phyloP scores from a whole-genome alignment of 2,113 vertebrate species.

The Meriones unguiculatus region DNA sequence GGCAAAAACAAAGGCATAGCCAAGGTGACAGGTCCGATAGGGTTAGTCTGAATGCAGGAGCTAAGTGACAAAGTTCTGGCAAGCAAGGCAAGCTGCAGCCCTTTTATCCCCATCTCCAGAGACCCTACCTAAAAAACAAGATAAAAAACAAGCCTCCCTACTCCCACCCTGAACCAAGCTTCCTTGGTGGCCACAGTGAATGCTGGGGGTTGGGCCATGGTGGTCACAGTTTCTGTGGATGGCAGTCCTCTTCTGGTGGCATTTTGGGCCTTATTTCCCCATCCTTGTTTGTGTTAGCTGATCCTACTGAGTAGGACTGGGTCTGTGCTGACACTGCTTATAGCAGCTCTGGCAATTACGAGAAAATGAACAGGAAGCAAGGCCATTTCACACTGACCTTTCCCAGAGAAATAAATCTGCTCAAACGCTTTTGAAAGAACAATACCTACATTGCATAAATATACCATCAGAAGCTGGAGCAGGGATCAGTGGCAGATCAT shows the following conservation, averaged over 20 bases:
- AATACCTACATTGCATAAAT: neutral
- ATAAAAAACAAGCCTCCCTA: accelerated
- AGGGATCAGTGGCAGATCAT: neutral
- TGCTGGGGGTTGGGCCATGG: no score
- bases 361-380: neutral
- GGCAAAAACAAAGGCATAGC: neutral
- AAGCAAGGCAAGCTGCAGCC: accelerated
- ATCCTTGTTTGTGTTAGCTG: neutral
- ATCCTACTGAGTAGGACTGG: no score
- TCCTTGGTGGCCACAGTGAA: no score
- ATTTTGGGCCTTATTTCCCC: neutral
- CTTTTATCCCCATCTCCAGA: neutral
- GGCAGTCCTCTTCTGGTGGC: neutral
- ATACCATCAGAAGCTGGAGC: neutral
- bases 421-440: neutral
- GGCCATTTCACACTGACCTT: neutral
- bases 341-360: neutral
- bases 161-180: neutral
- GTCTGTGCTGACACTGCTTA: neutral
- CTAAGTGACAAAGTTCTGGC: neutral
- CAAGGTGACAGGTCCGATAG: neutral
- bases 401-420: neutral
- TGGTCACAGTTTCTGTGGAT: accelerated
- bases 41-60: neutral
- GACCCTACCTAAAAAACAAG: neutral